Conservation (phyloP, 2,888 invertebrate genomes). For the Melanotus villosus region DNA sequence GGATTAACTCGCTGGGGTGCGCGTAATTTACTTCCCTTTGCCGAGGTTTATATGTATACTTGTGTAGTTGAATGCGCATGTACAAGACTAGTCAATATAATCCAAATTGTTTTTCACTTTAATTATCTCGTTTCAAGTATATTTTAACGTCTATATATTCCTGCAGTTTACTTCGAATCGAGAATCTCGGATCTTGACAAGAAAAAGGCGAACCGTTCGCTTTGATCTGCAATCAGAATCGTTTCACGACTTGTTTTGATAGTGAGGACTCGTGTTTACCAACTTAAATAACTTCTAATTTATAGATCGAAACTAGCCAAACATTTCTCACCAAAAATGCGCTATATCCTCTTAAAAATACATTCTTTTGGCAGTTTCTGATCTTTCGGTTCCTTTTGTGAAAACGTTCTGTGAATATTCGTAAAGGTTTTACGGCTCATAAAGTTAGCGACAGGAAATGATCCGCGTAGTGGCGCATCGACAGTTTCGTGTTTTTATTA, state of each 20-base stretch:
- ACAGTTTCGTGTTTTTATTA: slow-evolving; percentile 22
- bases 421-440: slow-evolving; percentile 33
- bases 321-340: too few relatives aligned
- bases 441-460: slow-evolving; percentile 31
- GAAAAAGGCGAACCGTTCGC: too few relatives aligned
- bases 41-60: not conserved
- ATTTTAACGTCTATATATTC: too few relatives aligned
- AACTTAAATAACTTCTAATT: too few relatives aligned
- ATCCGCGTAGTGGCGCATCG: slow-evolving; percentile 15
- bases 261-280: too few relatives aligned
- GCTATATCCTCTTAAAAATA: slow-evolving; percentile 3
- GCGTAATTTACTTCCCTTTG: slow-evolving; percentile 40
- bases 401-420: slow-evolving; percentile 31
- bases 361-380: not conserved
- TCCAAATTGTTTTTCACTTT: too few relatives aligned
- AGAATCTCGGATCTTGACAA: too few relatives aligned
- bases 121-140: too few relatives aligned
- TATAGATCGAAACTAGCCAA: too few relatives aligned
- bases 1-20: slow-evolving; percentile 40
- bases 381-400: not conserved
- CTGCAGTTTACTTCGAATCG: too few relatives aligned
- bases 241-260: not conserved
- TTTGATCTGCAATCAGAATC: too few relatives aligned
- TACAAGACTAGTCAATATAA: slow-evolving; percentile 18
- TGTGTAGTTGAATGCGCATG: slow-evolving; percentile 19